Evolutionary conservation across 2,113 vertebrate genomes (phyloP), one percentile per base, ranked within the genome.

Genomic region (Pluvialis apricaria): DNA sequence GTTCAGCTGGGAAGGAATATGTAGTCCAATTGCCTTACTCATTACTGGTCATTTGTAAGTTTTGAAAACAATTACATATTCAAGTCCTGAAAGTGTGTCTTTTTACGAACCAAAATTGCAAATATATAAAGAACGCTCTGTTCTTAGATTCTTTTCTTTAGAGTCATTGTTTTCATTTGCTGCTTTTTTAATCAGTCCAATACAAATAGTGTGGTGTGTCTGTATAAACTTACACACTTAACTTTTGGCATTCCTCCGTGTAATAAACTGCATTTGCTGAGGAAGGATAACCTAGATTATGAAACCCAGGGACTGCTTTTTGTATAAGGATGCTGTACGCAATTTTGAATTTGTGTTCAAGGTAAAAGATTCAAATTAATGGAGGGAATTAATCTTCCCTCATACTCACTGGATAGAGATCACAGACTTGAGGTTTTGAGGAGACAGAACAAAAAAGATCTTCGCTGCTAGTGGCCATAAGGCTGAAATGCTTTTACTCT

Each of bases 401-500:
- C 42, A 29, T 96, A 34, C 40, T 90, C 44, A 17, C 65, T 82
- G 4, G 7, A 38, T 51, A 77, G 71, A 84, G 68, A 91, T 85
- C 64, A 61, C 54, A 75, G 94, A 36, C 58, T 82, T 69, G 38
- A 94, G 60, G 45, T 91, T 94, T 95, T 87, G 42, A 94, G 86
- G 51, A 79, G 62, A 77, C 32, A 60, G 58, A 90, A 88, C 62
- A 70, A 86, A 89, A 89, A 91, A 72, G 40, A 28, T 85, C n/a
- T 64, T 87, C 4, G 1, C 58, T 95, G 73, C 54, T 80, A 82
- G 29, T 57, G 55, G 36, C 49, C 34, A 4, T 90, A 70, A 80
- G 17, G 38, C 77, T 68, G 38, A 90, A 88, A 94, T 90, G 26
- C 65, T 87, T 95, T 77, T 81, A 85, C 92, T 93, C 82, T 93